Conservation (phyloP, 1,140 invertebrate species). For the Penaeus vannamei region DNA sequence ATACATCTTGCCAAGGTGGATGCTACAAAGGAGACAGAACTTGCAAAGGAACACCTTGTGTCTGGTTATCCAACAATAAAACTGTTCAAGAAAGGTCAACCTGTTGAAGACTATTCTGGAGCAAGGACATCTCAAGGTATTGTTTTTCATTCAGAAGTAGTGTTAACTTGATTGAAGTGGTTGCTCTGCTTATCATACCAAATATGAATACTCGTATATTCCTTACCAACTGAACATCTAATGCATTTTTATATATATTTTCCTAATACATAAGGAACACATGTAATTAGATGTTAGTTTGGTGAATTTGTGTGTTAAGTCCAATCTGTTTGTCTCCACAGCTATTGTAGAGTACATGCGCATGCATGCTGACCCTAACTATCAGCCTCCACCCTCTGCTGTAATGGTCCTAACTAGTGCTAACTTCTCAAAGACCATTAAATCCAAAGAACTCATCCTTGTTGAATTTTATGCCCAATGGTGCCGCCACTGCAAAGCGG, state of each 20-base stretch:
- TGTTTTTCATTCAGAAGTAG: neutral
- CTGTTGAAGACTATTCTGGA: constrained; percentile 72
- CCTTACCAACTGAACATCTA: no score
- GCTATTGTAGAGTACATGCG: constrained; percentile 75
- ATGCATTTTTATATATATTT: no score
- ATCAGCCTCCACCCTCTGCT: constrained; percentile 75
- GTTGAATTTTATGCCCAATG: constrained; percentile 79
- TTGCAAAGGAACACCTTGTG: constrained; percentile 71
- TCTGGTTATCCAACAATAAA: constrained; percentile 70
- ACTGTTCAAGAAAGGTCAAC: constrained; percentile 72
- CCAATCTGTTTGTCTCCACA: constrained; percentile 59
- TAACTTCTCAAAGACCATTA: constrained; percentile 75
- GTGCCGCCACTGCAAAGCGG: constrained; percentile 72
- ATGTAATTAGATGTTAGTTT: neutral
- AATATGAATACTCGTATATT: no score
- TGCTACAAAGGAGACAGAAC: constrained; percentile 73
- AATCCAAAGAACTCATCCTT: constrained; percentile 74
- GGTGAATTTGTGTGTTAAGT: neutral
- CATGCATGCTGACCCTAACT: constrained; percentile 73
- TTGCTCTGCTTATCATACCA: neutral
- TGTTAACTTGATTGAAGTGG: neutral
- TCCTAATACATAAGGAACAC: no score
- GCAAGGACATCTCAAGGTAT: constrained; percentile 69
- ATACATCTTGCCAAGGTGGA: constrained; percentile 75
- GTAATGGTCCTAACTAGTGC: constrained; percentile 76